These are phyloP conservation scores for Phalacrocorax aristotelis DNA, from an alignment of 2,113 vertebrate genomes.

Conservation along the genomic window DNA sequence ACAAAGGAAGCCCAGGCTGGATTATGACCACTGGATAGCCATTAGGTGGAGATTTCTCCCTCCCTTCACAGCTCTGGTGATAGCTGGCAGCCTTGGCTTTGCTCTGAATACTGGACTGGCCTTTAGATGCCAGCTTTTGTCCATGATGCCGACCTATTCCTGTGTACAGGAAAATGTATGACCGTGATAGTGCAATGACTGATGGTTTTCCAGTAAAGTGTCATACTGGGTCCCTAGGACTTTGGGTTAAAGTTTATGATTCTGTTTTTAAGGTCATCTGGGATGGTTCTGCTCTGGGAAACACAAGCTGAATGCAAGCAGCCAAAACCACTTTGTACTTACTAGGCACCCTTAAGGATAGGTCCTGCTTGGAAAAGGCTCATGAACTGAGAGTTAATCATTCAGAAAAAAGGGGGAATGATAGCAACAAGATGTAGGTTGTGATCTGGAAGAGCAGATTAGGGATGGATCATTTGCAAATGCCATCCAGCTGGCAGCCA, in stretches of 20 bases:
- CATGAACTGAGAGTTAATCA: background rate
- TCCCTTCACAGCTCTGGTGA: background rate
- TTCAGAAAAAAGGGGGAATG: background rate
- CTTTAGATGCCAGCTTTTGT: background rate
- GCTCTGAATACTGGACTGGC: background rate
- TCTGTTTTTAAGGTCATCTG: background rate
- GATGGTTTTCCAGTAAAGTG: background rate
- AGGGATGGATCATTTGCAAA: conserved; percentile 8
- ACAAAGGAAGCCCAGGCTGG: background rate
- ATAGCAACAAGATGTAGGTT: background rate
- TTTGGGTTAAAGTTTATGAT: background rate
- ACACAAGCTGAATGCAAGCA: background rate
- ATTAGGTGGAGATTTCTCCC: background rate
- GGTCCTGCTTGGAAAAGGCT: background rate
- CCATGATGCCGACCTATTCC: background rate
- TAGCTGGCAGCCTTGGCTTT: background rate
- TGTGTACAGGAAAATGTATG: background rate
- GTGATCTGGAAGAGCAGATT: background rate
- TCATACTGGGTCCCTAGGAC: rapidly evolving
- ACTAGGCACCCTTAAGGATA: background rate
- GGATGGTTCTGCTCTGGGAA: background rate
- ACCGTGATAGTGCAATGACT: background rate
- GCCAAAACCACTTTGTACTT: background rate
- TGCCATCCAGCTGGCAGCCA: background rate
- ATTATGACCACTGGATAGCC: background rate